These are phyloP conservation scores for Cyprinodon brontotheroides DNA, from an alignment of 2,113 vertebrate genomes.

Conservation along the genomic window DNA sequence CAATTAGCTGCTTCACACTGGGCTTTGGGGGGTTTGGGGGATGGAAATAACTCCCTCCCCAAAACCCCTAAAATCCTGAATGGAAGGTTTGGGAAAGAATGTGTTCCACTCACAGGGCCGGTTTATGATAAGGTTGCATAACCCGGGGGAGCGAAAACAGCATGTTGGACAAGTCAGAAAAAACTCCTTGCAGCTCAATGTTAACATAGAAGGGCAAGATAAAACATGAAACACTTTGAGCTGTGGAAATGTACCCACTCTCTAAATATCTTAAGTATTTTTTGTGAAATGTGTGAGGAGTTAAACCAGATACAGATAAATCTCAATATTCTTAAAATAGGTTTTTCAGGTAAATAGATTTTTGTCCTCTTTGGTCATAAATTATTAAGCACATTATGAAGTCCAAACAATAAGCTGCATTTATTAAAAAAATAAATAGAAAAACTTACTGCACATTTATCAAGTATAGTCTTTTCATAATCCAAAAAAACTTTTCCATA, in stretches of 20 bases:
- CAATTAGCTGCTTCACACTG: not conserved
- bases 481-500: too few species aligned
- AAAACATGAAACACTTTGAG: not conserved
- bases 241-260: not conserved
- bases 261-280: not conserved
- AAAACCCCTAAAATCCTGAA: too few species aligned
- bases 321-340: not conserved
- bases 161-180: not conserved
- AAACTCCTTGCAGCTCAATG: not conserved
- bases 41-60: not conserved
- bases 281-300: not conserved
- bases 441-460: too few species aligned
- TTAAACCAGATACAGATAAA: not conserved
- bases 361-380: too few species aligned
- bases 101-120: not conserved
- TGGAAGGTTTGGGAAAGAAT: not conserved
- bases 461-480: too few species aligned
- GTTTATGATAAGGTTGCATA: not conserved
- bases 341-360: not conserved
- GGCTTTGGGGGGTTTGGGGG: not conserved
- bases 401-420: too few species aligned
- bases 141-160: not conserved
- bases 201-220: not conserved
- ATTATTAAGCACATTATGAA: too few species aligned
- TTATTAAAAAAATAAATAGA: too few species aligned